Evolutionary conservation across 2,888 invertebrate genomes (phyloP).

Genomic region (Habroteleia sp.): DNA sequence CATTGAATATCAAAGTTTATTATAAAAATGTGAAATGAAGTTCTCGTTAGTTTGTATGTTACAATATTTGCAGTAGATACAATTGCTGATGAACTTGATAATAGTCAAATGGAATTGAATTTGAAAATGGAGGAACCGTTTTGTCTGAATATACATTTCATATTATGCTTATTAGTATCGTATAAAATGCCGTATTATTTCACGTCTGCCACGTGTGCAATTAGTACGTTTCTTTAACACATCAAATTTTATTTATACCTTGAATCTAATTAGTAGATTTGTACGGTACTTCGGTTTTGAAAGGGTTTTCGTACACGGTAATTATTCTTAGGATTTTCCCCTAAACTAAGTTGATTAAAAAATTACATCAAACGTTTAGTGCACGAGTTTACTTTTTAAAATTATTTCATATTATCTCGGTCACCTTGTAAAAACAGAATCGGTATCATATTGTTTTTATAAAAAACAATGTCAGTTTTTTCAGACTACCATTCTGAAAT

Average conservation of each 20-base stretch:
- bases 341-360: conserved; percentile 21
- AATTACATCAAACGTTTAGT: conserved; percentile 5
- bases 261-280: conserved; percentile 36
- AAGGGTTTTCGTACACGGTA: conserved; percentile 43
- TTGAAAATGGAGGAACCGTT: conserved; percentile 63
- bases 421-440: conserved; percentile 1
- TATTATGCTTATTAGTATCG: conserved; percentile 54
- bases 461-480: conserved; percentile 38
- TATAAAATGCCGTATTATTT: conserved; percentile 51
- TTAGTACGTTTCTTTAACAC: conserved; percentile 9
- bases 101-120: conserved; percentile 51
- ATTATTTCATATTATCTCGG: neutral
- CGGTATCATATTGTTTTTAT: conserved; percentile 41
- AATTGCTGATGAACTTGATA: conserved; percentile 51
- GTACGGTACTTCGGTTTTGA: conserved; percentile 17
- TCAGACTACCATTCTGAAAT: conserved; percentile 15
- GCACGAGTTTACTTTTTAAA: conserved; percentile 1
- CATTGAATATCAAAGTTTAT: conserved; percentile 47
- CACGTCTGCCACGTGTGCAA: conserved; percentile 17
- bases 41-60: conserved; percentile 47
- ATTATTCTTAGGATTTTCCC: conserved; percentile 5
- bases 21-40: conserved; percentile 55
- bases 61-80: conserved; percentile 61
- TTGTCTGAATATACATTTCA: conserved; percentile 55
- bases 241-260: conserved; percentile 26